Evolutionary conservation across 2,888 invertebrate species (phyloP), one percentile per base, ranked within the genome.

Genomic region (Lissocephala sabroskyi): DNA sequence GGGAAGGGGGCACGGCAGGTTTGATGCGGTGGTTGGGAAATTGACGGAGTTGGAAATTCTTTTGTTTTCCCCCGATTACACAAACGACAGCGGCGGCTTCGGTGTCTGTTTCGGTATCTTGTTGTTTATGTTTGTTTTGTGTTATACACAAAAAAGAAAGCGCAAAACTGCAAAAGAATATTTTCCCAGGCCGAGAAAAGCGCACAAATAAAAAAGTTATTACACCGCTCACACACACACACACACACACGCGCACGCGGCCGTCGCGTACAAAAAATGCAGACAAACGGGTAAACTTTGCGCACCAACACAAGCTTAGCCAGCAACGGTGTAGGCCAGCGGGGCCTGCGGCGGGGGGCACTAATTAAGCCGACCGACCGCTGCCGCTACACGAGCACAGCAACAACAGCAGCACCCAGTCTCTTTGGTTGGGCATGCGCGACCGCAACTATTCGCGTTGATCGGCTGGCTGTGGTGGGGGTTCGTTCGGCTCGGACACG

Each of bases 221-320:
- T 53, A 57, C 48, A 50, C 37, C 39, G 41, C 36, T 40, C 18
- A 33, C 41, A 35, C 48, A 45, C 45, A 45, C 45, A 50, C 23
- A 29, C 49, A 46, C 45, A 49, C 37, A 47, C 26, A 39, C 41
- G 36, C 35, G 19, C 6, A 49, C 35, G 40, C 14, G 19, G 11
- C 4, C 23, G 23, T 23, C 4, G 39, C 18, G 35, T 7, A 35
- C 35, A 62, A 76, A 73, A n/a, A 76, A 76, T 79, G 79, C 80
- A 76, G 76, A 76, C 70, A 79, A 76, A 74, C 79, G 56, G 76
- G 61, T 76, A 79, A 79, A 66, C 65, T 73, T 68, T 68, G 65
- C 52, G 45, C 7, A 16, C 18, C 19, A 30, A 45, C 37, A 30
- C 37, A 33, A 30, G 37, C n/a, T 36, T 43, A 23, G 36, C 53